Base-by-base conservation (phyloP, 2,888 invertebrate genomes). In the Cremastobaeus sp. region DNA sequence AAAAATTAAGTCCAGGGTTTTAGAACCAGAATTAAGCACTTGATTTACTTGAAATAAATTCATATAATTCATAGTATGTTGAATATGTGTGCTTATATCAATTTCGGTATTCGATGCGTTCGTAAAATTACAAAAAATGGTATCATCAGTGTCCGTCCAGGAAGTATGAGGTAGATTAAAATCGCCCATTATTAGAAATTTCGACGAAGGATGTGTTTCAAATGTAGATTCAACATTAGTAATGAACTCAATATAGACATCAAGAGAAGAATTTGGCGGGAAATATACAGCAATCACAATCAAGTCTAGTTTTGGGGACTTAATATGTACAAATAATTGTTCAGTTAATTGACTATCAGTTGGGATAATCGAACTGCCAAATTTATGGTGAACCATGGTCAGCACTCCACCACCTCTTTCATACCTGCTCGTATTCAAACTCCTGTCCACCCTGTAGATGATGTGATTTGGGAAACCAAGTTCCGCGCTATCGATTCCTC, bases 291-390 rank as follows among this genome's bases (percentile, higher is more conserved):
- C 3, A 25, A 2, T 15, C 4, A 37, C 11, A 3, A 37, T 37
- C 3, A 37, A 14, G 15, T 37, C 9, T 4, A 15, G 12, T 2
- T 37, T 14, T 14, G 2, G 1, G 9, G 11, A 18, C 1, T 6
- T 18, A 12, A 41, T 41, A n/a, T 17, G 18, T 20, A 20, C 20
- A 41, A 41, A 41, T 9, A 41, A 6, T 41, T 41, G n/a, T 14
- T 37, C 37, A 11, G 37, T 15, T 5, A 14, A 14, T 14, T 11
- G 1, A 14, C 15, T 37, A 4, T 3, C 3, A 3, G 37, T 14
- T 37, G 3, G 14, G 4, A 37, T 14, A 4, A 37, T 2, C 2
- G 2, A 5, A 37, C 14, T 2, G 37, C 3, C 14, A 3, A 14
- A 9, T 2, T 37, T 14, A 3, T 14, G 12, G 3, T 14, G 2